Percentiles rank a stretch among this genome's conserved stretches.
These are phyloP conservation scores for Mamestra brassicae DNA, from an alignment of 2,888 invertebrate genomes.

Conservation along the genomic window DNA sequence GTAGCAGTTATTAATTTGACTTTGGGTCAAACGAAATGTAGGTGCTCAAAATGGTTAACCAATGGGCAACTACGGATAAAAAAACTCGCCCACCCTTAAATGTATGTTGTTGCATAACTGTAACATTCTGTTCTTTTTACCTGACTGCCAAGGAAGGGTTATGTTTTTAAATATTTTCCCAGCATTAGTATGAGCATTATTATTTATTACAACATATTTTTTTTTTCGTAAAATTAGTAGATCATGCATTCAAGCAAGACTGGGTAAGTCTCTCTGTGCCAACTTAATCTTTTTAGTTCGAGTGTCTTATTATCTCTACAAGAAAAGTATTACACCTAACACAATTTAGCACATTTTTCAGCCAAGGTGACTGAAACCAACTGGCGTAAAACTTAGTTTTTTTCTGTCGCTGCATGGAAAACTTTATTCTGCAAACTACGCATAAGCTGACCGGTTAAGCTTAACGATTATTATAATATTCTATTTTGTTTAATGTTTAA, in stretches of 20 bases:
- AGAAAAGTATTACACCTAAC: neutral
- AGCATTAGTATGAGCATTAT: too few relatives aligned
- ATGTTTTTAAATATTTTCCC: too few relatives aligned
- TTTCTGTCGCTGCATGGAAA: neutral
- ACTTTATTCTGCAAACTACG: neutral
- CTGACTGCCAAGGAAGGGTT: too few relatives aligned
- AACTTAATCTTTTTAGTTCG: neutral
- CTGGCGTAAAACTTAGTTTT: neutral
- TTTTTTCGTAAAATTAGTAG: too few relatives aligned
- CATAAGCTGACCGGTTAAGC: neutral
- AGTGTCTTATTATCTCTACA: neutral
- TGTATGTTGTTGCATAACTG: too few relatives aligned
- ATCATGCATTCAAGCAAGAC: neutral
- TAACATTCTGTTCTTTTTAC: too few relatives aligned
- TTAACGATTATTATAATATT: conserved; percentile 4
- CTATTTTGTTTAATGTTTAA: neutral
- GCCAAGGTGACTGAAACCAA: conserved; percentile 1
- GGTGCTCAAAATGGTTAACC: too few relatives aligned
- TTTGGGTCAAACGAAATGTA: too few relatives aligned
- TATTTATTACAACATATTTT: too few relatives aligned
- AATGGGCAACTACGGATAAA: too few relatives aligned
- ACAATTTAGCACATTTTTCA: conserved; percentile 4
- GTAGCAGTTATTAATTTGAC: too few relatives aligned
- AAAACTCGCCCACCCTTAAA: too few relatives aligned
- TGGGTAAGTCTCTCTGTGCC: neutral